Conservation (phyloP, 2,797 vertebrate species). For the Pangasius djambal region DNA sequence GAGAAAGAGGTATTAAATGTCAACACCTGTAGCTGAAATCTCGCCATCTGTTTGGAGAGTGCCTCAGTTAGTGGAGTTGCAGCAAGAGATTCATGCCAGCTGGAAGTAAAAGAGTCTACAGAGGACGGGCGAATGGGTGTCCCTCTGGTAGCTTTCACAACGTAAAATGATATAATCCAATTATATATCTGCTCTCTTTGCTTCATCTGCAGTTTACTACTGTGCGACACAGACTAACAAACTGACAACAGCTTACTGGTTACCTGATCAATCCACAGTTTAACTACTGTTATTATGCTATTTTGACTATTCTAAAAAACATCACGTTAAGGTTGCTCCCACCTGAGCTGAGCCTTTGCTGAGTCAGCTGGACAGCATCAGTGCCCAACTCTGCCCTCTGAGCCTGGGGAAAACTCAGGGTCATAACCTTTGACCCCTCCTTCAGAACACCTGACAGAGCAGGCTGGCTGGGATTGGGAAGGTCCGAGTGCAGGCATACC, state of each 20-base stretch:
- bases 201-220: background rate
- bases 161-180: background rate
- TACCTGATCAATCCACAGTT: background rate
- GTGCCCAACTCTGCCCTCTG: constrained; percentile 68
- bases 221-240: background rate
- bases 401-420: constrained; percentile 79
- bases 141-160: constrained; percentile 51
- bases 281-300: too few species aligned
- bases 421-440: constrained; percentile 71
- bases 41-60: constrained; percentile 70
- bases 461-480: constrained; percentile 69
- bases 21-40: constrained; percentile 78
- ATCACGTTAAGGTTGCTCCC: constrained; percentile 2
- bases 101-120: constrained; percentile 46
- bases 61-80: constrained; percentile 58
- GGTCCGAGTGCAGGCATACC: constrained; percentile 86
- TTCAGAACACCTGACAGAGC: constrained; percentile 63
- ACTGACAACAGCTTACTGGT: background rate
- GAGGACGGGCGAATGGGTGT: constrained; percentile 41
- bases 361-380: background rate
- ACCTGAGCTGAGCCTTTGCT: constrained; percentile 56
- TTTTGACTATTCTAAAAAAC: background rate
- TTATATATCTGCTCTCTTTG: background rate
- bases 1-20: background rate
- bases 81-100: constrained; percentile 30